Evolutionary conservation across 2,888 invertebrate genomes (phyloP), one percentile per base, ranked within the genome.

Genomic region (Cyrtodaria siliqua): DNA sequence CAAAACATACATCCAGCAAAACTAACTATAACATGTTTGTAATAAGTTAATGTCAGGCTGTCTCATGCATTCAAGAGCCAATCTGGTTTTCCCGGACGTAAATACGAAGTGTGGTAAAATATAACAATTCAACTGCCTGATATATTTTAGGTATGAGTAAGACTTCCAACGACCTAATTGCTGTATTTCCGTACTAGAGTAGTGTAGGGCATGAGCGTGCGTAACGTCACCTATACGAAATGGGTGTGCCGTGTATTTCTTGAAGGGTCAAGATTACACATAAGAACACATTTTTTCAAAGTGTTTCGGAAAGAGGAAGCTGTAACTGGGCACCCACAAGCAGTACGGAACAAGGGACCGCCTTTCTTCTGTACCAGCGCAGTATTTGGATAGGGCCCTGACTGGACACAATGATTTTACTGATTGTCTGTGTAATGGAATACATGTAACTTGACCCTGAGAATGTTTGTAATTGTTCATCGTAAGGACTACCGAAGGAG

Each of bases 161-260:
- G 67, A 67, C 18, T 38, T 60, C 74, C 68, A 69, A 18, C 74
- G 57, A 4, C 74, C 74, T 18, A 73, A 40, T 18, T 47, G 20
- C 53, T 63, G 57, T 2, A 74, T n/a, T 55, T 18, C 49, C 26
- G 3, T 50, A 24, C 1, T 24, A 14, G 68, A 47, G 9, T 59
- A 55, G 4, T 64, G 23, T 9, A 24, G 0, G 8, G 55, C 24
- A 63, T 68, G 59, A 0, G 63, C 68, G 2, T 33, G 29, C 8
- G 63, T 68, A 14, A 68, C 60, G 1, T 62, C 67, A n/a, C 74
- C 68, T 23, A 70, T 76, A 3, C 70, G 56, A 33, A 77, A 68
- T 12, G 42, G 33, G 26, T 76, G 76, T 18, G 66, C 12, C 26
- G n/a, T n/a, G 52, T 70, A 38, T 50, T 71, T 3, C n/a, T 1